Evolutionary conservation across 2,797 vertebrate species (phyloP).

Genomic region (Phrynocephalus guinanensis): DNA sequence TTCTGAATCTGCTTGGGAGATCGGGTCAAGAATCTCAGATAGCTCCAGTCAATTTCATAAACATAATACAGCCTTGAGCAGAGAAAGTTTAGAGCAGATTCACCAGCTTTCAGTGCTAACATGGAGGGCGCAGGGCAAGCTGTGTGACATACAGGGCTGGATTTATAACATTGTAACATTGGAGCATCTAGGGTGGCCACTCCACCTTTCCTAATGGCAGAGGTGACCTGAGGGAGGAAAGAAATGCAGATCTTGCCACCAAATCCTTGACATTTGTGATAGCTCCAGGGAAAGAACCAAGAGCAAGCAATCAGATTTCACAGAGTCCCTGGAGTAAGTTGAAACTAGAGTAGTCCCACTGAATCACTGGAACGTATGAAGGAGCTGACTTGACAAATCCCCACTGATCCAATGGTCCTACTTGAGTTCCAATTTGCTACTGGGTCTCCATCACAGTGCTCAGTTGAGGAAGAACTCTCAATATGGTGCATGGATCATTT

Average conservation of each 20-base stretch:
- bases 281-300: background rate
- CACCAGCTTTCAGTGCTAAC: too few species aligned
- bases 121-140: too few species aligned
- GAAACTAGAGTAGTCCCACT: too few species aligned
- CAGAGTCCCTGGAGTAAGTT: background rate
- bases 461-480: background rate
- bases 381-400: too few species aligned
- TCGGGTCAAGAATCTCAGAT: too few species aligned
- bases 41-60: too few species aligned
- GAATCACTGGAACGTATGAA: too few species aligned
- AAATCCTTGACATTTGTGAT: background rate
- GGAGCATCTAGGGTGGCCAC: background rate
- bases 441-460: background rate
- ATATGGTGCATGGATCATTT: slow-evolving; percentile 29
- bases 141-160: background rate
- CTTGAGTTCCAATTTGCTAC: too few species aligned
- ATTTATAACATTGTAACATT: background rate
- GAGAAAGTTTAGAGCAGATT: too few species aligned
- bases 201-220: background rate
- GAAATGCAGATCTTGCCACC: background rate
- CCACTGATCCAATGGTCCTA: too few species aligned
- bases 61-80: too few species aligned
- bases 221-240: background rate
- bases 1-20: too few species aligned
- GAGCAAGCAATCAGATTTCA: background rate